Base-by-base conservation (phyloP, 1,140 invertebrate genomes). In the Geopemphigus sp. region DNA sequence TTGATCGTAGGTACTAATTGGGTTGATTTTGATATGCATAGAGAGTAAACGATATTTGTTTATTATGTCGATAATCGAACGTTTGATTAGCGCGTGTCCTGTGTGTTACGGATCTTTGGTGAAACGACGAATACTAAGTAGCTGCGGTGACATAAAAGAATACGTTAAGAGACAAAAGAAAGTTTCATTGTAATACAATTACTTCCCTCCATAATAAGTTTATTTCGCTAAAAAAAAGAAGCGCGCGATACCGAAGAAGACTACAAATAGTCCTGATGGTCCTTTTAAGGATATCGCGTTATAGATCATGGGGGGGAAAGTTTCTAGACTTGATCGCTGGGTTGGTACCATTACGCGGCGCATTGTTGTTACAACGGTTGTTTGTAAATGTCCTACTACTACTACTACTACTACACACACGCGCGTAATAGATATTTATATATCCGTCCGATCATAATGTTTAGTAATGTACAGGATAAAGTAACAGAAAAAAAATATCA, bases 51-150 rank as follows among this genome's bases (percentile, higher is more conserved):
- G n/a, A n/a, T n/a, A n/a, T n/a, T n/a, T n/a, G 24, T 59, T 15
- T 59, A 4, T 5, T 12, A 1, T 17, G n/a, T 0, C 19, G n/a
- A 0, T 56, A 59, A 61, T 59, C n/a, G 26, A 12, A 22, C 8
- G 11, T 32, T 54, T 56, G 53, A 74, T 59, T 74, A 59, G 29
- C 54, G 26, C 72, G 32, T 59, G 72, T 32, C 5, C 24, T 5
- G 45, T 24, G n/a, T 6, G n/a, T 39, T 74, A 24, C 32, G 29
- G 0, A n/a, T 73, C 26, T 32, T 5, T 32, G 19, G 17, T 24
- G 73, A 56, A 45, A 57, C 29, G 1, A 12, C 59, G 73, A 59
- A 76, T 76, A 59, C 73, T 59, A 76, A 76, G 32, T 45, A 59
- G 73, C 29, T 0, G 12, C 12, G 6, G 32, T 39, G 32, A 59